Conservation (phyloP, 2,113 vertebrate species). For the Pao palembangensis region DNA sequence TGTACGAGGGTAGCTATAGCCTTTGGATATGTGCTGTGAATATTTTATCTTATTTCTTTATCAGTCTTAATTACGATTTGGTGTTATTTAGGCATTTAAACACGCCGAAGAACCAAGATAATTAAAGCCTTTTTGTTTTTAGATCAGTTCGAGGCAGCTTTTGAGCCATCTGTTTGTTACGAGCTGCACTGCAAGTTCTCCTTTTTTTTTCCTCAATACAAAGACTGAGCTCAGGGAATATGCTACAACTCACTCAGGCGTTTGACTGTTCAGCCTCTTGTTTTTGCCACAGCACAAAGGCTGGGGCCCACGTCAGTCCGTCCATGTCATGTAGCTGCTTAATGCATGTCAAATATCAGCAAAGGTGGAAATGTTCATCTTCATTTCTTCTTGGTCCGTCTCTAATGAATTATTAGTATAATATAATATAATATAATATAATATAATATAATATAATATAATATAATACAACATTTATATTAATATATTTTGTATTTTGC, state of each 20-base stretch:
- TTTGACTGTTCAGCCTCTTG: slow-evolving; percentile 59
- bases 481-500: neutral
- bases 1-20: neutral
- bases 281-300: slow-evolving; percentile 64
- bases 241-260: slow-evolving; percentile 59
- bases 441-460: neutral
- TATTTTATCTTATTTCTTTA: neutral
- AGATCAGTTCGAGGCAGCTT: slow-evolving; percentile 24
- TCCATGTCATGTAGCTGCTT: slow-evolving; percentile 18
- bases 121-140: slow-evolving; percentile 17
- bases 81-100: slow-evolving; percentile 1
- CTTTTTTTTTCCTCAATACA: slow-evolving; percentile 7
- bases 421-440: neutral
- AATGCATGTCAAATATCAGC: slow-evolving; percentile 34
- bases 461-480: neutral
- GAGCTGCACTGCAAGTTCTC: slow-evolving; percentile 32
- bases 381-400: slow-evolving; percentile 9
- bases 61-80: neutral
- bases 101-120: neutral
- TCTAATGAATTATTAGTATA: neutral
- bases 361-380: slow-evolving; percentile 34
- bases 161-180: slow-evolving; percentile 40
- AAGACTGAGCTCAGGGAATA: slow-evolving; percentile 36
- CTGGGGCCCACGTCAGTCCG: slow-evolving; percentile 49
- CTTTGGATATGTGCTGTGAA: neutral